These are phyloP conservation scores for Pristiophorus japonicus DNA, from an alignment of 2,113 vertebrate species.

Conservation along the genomic window DNA sequence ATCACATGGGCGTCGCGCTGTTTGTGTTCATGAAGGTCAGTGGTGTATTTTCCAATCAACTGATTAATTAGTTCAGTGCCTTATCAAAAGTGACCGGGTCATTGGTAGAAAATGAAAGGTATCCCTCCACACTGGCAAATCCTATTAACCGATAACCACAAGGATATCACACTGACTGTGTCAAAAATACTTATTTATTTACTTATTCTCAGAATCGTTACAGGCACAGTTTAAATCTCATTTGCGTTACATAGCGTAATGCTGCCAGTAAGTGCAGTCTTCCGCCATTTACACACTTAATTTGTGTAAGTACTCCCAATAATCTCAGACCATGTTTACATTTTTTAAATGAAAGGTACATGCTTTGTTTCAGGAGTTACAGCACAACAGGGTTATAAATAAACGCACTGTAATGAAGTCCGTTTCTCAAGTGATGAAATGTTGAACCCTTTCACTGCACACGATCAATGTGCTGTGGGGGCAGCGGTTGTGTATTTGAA, in stretches of 20 bases:
- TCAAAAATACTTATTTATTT: background rate
- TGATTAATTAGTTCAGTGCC: background rate
- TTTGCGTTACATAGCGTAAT: background rate
- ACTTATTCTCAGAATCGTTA: background rate
- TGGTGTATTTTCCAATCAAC: background rate
- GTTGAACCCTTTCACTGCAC: background rate
- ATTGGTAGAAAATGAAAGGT: background rate
- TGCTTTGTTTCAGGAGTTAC: background rate
- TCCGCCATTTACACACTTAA: background rate
- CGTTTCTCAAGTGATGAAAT: background rate
- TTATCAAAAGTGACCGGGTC: background rate
- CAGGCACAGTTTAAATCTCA: background rate
- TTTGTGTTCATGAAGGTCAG: background rate
- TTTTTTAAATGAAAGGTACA: background rate
- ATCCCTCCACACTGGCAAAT: background rate
- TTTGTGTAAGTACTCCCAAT: background rate
- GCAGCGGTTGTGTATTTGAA: background rate
- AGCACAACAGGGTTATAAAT: background rate
- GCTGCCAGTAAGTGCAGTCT: background rate
- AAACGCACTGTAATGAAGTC: background rate
- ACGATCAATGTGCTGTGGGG: background rate
- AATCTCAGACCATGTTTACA: background rate
- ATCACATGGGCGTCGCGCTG: background rate
- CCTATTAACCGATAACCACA: background rate
- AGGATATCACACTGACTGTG: background rate